Evolutionary conservation across 1,140 invertebrate genomes (phyloP).

Genomic region (Aphaenogaster ashmeadi): DNA sequence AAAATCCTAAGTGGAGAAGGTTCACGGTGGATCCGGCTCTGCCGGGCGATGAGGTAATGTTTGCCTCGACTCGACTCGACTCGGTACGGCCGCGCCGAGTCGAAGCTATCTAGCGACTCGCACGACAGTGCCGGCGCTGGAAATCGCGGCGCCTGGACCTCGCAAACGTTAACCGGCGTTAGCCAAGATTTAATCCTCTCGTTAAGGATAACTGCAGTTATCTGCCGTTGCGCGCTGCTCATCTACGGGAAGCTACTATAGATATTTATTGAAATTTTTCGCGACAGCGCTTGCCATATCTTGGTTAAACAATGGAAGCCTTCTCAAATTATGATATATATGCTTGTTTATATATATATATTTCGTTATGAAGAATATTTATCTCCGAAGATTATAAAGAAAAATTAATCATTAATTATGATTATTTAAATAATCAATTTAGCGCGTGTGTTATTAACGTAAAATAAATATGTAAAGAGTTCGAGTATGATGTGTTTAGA

Average conservation of each 20-base stretch:
- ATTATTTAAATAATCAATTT: neutral
- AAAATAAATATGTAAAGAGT: neutral
- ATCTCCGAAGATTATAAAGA: neutral
- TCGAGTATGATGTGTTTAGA: conserved; percentile 1
- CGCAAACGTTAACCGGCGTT: neutral
- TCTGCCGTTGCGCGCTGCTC: too few species aligned
- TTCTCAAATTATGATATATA: neutral
- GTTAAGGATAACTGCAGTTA: neutral
- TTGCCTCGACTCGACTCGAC: conserved; percentile 33
- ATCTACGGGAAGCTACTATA: neutral
- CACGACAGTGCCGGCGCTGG: conserved; percentile 20
- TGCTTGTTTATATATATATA: neutral
- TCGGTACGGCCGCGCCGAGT: conserved; percentile 6
- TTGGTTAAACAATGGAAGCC: neutral
- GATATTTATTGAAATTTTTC: neutral
- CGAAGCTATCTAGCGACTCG: conserved; percentile 69
- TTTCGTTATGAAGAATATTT: neutral
- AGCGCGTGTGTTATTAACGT: neutral
- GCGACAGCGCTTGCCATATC: neutral
- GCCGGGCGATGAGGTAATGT: conserved; percentile 77
- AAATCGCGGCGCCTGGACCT: too few species aligned
- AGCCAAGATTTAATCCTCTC: neutral
- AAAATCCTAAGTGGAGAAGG: conserved; percentile 77
- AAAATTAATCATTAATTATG: neutral
- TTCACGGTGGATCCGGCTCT: conserved; percentile 77